Evolutionary conservation across 2,888 invertebrate genomes (phyloP).

Genomic region (Lordiphosa fenestrarum): DNA sequence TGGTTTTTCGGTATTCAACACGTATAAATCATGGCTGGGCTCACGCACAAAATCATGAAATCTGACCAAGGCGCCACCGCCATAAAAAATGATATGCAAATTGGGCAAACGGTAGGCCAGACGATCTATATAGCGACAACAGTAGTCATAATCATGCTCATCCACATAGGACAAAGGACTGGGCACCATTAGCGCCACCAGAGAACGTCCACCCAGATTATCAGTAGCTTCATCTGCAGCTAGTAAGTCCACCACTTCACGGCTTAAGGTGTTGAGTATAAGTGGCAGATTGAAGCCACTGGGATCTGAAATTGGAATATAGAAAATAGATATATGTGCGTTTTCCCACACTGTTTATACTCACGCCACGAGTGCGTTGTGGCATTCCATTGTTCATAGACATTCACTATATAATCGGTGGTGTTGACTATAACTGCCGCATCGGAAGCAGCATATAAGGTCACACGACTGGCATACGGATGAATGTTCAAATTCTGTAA

Average conservation of each 20-base stretch:
- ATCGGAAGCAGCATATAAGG: constrained; percentile 85
- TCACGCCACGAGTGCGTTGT: constrained; percentile 81
- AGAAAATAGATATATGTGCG: no score
- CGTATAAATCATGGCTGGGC: constrained; percentile 82
- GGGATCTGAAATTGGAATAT: constrained; percentile 79
- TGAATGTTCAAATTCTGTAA: constrained; percentile 85
- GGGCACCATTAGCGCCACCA: constrained; percentile 85
- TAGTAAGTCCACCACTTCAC: constrained; percentile 81
- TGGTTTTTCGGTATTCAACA: constrained; percentile 72
- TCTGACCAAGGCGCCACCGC: constrained; percentile 83
- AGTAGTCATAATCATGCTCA: constrained; percentile 81
- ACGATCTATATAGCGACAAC: constrained; percentile 82
- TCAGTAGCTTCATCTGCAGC: constrained; percentile 81
- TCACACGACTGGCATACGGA: constrained; percentile 85
- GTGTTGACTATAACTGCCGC: constrained; percentile 84
- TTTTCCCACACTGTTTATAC: no score
- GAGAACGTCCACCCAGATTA: constrained; percentile 85
- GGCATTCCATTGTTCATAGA: constrained; percentile 84
- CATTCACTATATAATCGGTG: constrained; percentile 84
- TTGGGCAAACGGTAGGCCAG: constrained; percentile 85
- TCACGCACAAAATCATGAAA: constrained; percentile 84
- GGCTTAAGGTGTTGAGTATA: constrained; percentile 82
- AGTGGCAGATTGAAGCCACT: constrained; percentile 84
- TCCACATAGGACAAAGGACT: constrained; percentile 81
- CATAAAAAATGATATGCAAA: constrained; percentile 83